Conservation (phyloP, 2,888 invertebrate species). For the Apotomis betuletana region DNA sequence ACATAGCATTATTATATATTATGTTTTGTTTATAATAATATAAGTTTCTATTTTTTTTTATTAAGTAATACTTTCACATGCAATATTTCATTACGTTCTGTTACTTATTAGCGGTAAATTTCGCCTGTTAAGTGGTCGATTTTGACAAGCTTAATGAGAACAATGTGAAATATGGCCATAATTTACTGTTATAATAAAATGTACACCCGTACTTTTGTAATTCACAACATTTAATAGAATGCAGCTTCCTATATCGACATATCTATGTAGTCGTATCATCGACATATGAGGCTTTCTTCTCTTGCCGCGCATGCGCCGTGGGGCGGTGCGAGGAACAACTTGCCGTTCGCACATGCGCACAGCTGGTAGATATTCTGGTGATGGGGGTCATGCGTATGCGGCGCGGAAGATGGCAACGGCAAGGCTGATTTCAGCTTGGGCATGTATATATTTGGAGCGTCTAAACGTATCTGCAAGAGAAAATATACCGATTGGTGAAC, state of each 20-base stretch:
- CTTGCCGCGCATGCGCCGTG: slow-evolving; percentile 89
- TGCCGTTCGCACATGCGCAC: slow-evolving; percentile 95
- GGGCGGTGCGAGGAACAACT: slow-evolving; percentile 93
- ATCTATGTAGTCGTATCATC: slow-evolving; percentile 63
- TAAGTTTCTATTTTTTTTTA: too few species aligned
- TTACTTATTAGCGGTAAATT: too few species aligned
- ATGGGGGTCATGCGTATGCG: slow-evolving; percentile 80
- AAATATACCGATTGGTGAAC: background rate
- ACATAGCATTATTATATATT: too few species aligned
- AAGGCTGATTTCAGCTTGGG: slow-evolving; percentile 86
- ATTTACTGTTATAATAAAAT: too few species aligned
- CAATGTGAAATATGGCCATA: too few species aligned
- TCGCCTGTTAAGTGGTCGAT: too few species aligned
- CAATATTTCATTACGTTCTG: too few species aligned
- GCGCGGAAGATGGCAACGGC: slow-evolving; percentile 78
- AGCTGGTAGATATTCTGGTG: slow-evolving; percentile 92
- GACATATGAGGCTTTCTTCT: slow-evolving; percentile 80
- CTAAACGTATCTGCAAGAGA: slow-evolving; percentile 84
- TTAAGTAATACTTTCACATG: too few species aligned
- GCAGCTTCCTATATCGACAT: slow-evolving; percentile 27
- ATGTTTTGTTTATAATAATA: too few species aligned
- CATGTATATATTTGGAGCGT: slow-evolving; percentile 86
- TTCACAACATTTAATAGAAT: background rate
- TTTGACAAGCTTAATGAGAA: too few species aligned
- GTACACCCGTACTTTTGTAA: background rate